Evolutionary conservation across 2,113 vertebrate species (phyloP).

Genomic region (Alexandromys fortis): DNA sequence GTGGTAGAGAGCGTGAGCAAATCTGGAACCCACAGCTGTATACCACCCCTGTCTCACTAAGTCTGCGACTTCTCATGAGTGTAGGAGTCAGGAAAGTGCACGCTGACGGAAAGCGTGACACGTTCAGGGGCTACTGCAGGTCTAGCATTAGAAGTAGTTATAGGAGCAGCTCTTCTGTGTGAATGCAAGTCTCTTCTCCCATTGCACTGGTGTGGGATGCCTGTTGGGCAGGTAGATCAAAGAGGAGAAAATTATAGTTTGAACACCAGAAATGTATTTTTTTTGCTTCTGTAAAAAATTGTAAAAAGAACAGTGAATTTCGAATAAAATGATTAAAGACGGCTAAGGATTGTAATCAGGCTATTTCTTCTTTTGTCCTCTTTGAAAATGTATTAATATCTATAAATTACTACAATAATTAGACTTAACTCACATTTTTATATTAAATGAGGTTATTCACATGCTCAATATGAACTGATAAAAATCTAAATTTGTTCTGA

Average conservation of each 20-base stretch:
- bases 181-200: not conserved
- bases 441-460: not conserved
- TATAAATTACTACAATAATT: not conserved
- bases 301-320: not conserved
- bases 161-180: too few relatives aligned
- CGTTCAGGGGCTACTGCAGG: accelerated
- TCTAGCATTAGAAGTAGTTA: not conserved
- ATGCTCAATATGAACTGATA: not conserved
- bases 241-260: not conserved
- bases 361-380: not conserved
- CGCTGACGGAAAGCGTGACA: not conserved
- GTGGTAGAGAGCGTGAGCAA: accelerated
- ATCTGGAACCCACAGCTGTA: not conserved
- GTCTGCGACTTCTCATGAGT: not conserved
- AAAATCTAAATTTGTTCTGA: conserved; percentile 11
- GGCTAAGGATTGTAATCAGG: not conserved
- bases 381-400: not conserved
- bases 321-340: conserved; percentile 2
- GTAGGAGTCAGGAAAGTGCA: not conserved
- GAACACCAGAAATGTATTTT: not conserved
- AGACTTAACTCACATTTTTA: not conserved
- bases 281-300: not conserved
- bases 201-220: not conserved
- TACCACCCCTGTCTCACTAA: not conserved
- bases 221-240: not conserved